Evolutionary conservation across 2,888 invertebrate genomes (phyloP).

Genomic region (Agriopis leucophaearia): DNA sequence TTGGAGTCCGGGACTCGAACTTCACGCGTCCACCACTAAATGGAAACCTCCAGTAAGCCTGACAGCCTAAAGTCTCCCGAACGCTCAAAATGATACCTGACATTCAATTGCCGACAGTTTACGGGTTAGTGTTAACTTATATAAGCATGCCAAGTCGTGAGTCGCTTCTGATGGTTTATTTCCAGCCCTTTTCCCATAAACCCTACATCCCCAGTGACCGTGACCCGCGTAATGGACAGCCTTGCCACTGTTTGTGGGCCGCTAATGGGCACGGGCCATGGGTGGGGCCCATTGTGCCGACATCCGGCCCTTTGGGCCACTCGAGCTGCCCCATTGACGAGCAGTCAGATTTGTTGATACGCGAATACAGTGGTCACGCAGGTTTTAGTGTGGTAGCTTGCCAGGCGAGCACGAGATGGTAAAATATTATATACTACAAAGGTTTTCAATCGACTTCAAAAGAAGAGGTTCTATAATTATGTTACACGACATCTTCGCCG

Average conservation of each 20-base stretch:
- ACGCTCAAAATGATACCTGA: not conserved
- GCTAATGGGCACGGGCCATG: constrained; percentile 38
- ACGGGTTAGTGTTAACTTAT: not conserved
- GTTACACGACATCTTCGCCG: no score
- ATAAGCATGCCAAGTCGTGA: not conserved
- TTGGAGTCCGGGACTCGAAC: no score
- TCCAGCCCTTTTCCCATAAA: constrained; percentile 3
- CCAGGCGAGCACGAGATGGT: not conserved
- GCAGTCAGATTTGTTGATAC: constrained; percentile 24
- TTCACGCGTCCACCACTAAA: not conserved
- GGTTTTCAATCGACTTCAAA: no score
- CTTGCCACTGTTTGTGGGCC: constrained; percentile 35
- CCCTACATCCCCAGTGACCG: constrained; percentile 30
- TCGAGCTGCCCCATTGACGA: constrained; percentile 29
- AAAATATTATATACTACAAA: not conserved
- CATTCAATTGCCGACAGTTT: not conserved
- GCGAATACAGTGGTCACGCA: constrained; percentile 5
- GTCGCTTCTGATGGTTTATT: not conserved
- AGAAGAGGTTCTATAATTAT: no score
- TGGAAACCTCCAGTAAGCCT: not conserved
- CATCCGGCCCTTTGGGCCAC: constrained; percentile 34
- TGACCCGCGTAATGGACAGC: constrained; percentile 41
- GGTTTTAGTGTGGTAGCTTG: not conserved
- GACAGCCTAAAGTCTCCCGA: not conserved
- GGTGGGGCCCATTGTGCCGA: constrained; percentile 35